These are phyloP conservation scores for Urocyon cinereoargenteus DNA, from an alignment of 2,797 vertebrate species.

Conservation along the genomic window DNA sequence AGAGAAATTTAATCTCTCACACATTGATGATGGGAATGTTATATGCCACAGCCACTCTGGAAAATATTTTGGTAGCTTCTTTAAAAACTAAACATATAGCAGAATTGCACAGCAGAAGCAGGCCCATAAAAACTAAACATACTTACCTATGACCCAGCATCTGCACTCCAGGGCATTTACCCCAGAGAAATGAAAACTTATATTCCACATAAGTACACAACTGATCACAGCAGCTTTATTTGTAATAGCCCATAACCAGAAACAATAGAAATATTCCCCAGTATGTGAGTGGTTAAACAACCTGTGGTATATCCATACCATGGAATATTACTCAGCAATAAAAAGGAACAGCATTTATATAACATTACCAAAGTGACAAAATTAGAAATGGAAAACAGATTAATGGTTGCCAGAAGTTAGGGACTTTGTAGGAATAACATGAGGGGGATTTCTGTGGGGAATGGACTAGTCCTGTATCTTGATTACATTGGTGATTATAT, in stretches of 20 bases:
- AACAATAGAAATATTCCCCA: background rate
- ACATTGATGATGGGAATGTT: background rate
- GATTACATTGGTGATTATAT: background rate
- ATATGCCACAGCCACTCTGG: background rate
- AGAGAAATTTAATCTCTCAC: background rate
- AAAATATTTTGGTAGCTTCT: background rate
- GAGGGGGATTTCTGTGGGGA: background rate
- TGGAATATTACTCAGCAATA: background rate
- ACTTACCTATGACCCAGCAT: background rate
- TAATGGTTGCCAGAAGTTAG: background rate
- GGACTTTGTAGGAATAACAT: background rate
- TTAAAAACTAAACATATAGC: background rate
- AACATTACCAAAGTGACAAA: constrained; percentile 23
- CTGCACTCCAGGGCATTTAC: background rate
- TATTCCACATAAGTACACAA: background rate
- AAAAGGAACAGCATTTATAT: background rate
- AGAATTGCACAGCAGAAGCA: too few relatives aligned
- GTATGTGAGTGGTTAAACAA: background rate
- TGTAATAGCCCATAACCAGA: background rate
- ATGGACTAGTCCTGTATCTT: background rate
- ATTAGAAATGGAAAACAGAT: background rate
- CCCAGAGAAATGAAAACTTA: background rate
- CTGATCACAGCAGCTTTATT: background rate
- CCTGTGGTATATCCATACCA: background rate
- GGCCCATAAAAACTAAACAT: background rate